Evolutionary conservation across 2,888 invertebrate genomes (phyloP).

Genomic region (Amorpha juglandis): DNA sequence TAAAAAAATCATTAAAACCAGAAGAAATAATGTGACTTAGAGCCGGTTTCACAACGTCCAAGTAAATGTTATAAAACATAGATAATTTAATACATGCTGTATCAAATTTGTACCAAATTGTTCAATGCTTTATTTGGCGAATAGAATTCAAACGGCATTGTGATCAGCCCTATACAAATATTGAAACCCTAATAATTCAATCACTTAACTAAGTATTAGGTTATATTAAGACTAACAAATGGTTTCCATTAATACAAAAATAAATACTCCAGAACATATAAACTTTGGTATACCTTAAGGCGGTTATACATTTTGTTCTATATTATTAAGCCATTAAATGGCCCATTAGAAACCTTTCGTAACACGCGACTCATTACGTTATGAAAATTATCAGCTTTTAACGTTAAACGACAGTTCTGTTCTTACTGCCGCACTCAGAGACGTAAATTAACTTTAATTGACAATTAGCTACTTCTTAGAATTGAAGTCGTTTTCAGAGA

Average conservation of each 20-base stretch:
- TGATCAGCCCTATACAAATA: neutral
- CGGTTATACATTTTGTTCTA: slow-evolving; percentile 22
- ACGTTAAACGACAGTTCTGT: slow-evolving; percentile 7
- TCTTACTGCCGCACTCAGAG: no score
- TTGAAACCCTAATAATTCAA: neutral
- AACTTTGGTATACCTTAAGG: neutral
- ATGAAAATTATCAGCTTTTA: slow-evolving; percentile 12
- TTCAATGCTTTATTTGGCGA: no score
- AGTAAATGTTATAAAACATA: no score
- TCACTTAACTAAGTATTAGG: neutral
- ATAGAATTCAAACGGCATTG: no score
- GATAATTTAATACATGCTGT: no score
- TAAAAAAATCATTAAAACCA: no score
- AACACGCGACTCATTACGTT: slow-evolving; percentile 37
- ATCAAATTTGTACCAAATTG: no score
- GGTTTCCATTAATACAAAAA: neutral
- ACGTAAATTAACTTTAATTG: no score
- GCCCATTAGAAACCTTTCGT: slow-evolving; percentile 31
- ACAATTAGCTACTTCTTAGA: no score
- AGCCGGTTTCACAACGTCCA: no score
- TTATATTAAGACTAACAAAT: neutral
- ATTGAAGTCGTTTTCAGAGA: no score
- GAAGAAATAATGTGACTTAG: no score
- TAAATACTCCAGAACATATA: neutral
- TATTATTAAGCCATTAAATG: slow-evolving; percentile 34